Conservation (phyloP, 2,888 invertebrate genomes). For the Miltochrista miniata region DNA sequence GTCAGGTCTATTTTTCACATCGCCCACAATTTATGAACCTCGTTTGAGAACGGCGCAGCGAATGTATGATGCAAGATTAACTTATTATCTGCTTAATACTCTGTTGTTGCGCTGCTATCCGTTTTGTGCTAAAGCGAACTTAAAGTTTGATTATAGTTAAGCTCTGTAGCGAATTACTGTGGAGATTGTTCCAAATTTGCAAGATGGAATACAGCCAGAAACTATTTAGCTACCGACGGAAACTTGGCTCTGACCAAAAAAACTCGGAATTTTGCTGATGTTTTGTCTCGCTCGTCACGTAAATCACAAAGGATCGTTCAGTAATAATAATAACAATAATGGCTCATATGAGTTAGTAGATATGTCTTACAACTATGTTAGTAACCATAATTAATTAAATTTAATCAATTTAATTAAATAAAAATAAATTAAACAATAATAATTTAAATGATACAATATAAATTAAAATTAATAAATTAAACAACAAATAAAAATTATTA, state of each 20-base stretch:
- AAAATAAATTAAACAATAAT: too few species aligned
- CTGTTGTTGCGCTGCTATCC: constrained; percentile 33
- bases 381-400: too few species aligned
- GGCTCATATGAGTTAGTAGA: too few species aligned
- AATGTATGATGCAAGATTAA: constrained; percentile 64
- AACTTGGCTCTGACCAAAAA: constrained; percentile 21
- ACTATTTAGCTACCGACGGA: constrained; percentile 11
- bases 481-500: too few species aligned
- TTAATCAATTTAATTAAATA: too few species aligned
- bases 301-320: too few species aligned
- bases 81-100: constrained; percentile 61
- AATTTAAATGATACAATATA: too few species aligned
- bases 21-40: constrained; percentile 62
- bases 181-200: constrained; percentile 22
- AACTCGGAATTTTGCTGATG: constrained; percentile 14
- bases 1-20: constrained; percentile 63
- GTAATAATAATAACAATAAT: too few species aligned
- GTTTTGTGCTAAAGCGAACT: constrained; percentile 30
- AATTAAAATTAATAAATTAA: too few species aligned
- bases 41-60: constrained; percentile 49
- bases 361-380: too few species aligned
- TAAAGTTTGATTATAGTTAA: constrained; percentile 33
- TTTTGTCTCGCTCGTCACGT: not conserved
- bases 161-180: constrained; percentile 9
- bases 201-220: constrained; percentile 29